phyloP scores from a whole-genome alignment of 2,113 vertebrate species.

The Heterotis niloticus region DNA sequence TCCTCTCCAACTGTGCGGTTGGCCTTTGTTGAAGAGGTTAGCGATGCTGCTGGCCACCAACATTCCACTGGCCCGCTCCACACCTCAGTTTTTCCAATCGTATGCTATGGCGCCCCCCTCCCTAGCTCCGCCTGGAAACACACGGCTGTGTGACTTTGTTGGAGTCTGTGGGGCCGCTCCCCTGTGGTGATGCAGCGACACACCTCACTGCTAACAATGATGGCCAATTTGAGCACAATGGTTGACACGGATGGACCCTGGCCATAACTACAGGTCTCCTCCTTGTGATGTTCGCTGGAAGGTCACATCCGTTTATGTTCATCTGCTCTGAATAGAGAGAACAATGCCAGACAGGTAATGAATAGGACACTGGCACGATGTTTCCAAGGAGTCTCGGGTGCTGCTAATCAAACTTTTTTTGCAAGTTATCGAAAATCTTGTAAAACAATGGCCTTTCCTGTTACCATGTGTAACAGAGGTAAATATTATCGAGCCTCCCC shows the following conservation, averaged over 20 bases:
- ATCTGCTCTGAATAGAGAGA: neutral
- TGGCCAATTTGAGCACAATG: slow-evolving; percentile 20
- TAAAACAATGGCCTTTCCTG: no score
- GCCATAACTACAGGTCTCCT: neutral
- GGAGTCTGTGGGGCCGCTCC: neutral
- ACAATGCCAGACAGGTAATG: slow-evolving; percentile 27
- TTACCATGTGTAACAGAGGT: neutral
- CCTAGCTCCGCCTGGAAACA: neutral
- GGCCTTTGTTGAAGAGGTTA: neutral
- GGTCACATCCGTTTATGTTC: neutral
- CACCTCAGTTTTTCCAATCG: no score
- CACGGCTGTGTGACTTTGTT: neutral
- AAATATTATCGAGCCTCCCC: neutral
- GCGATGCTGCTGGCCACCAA: neutral
- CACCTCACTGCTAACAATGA: slow-evolving; percentile 48
- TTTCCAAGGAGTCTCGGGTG: neutral
- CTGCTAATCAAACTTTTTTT: slow-evolving; percentile 8
- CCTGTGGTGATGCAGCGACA: slow-evolving; percentile 36
- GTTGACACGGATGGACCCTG: neutral
- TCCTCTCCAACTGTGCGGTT: neutral
- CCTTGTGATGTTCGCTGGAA: no score
- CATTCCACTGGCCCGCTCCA: neutral
- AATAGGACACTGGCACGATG: neutral
- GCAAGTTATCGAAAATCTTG: neutral
- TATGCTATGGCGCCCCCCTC: neutral